Evolutionary conservation across 2,888 invertebrate species (phyloP), one percentile per base, ranked within the genome.

Genomic region (Neoascia interrupta): DNA sequence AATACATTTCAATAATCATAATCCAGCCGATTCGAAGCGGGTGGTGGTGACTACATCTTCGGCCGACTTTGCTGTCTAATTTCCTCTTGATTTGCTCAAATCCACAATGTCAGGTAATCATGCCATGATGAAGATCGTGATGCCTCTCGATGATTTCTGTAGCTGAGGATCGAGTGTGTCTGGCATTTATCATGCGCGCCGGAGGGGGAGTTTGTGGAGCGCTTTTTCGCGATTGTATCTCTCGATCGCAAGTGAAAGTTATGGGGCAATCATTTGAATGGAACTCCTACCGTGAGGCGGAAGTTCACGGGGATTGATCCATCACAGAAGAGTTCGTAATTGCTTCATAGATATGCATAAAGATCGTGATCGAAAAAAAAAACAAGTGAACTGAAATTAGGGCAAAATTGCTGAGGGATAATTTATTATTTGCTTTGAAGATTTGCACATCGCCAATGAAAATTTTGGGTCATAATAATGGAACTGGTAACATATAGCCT

Each of bases 201-300:
- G 15, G 15, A 34, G 72, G 63, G 54, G 41, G 47, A 13, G 18
- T 43, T 23, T 26, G 21, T 39, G 21, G 6, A 5, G 10, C 41
- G n/a, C 6, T 43, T 26, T 36, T 47, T 5, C 16, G 51, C 56
- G 56, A 64, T 58, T 47, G 26, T 26, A 64, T 76, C 64, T 76
- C 31, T 61, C 43, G 49, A 41, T 51, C 26, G 31, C 79, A 79
- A 79, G 79, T 79, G 79, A 79, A 79, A 79, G 79, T 79, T 79
- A 66, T 79, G 43, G 49, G 47, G 51, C 66, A 79, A 73, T 61
- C 49, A 66, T 58, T 34, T 64, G 63, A 70, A 54, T 63, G 51
- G 45, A 58, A 64, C 58, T 64, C 64, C 64, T 60, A 72, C 58
- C 76, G 64, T 66, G 76, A 76, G 64, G 72, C 72, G 76, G 76